A percentile compares a stretch with the other conserved stretches of the same genome.
Conservation (phyloP, 2,888 invertebrate species). For the Drosophila greeni region DNA sequence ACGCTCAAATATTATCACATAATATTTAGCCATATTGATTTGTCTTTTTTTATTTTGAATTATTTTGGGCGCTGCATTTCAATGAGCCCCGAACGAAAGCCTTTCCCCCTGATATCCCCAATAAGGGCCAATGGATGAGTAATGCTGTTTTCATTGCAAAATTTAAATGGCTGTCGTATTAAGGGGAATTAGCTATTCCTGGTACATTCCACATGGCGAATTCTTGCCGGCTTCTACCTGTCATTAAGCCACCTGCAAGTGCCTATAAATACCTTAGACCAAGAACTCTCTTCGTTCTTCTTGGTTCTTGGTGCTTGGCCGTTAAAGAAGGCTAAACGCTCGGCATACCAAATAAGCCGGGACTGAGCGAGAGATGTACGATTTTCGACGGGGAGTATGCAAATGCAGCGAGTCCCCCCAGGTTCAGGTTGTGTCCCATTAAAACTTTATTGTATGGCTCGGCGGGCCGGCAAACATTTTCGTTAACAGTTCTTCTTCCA, state of each 20-base stretch:
- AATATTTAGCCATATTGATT: constrained; percentile 55
- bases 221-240: constrained; percentile 33
- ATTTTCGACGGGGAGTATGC: constrained; percentile 18
- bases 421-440: constrained; percentile 47
- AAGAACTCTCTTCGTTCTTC: constrained; percentile 2
- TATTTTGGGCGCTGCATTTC: constrained; percentile 61
- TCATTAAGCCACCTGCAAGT: constrained; percentile 42
- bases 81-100: constrained; percentile 47
- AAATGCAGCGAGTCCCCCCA: constrained; percentile 24
- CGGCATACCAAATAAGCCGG: constrained; percentile 60
- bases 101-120: constrained; percentile 38
- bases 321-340: constrained; percentile 61
- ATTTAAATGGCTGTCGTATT: not conserved
- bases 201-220: constrained; percentile 20
- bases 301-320: constrained; percentile 46
- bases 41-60: constrained; percentile 22
- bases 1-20: constrained; percentile 70
- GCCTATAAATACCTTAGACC: constrained; percentile 50
- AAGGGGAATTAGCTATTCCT: constrained; percentile 25
- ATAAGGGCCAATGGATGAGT: constrained; percentile 19
- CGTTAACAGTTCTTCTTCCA: constrained; percentile 58
- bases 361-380: constrained; percentile 10
- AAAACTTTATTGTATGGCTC: constrained; percentile 50
- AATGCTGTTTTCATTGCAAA: constrained; percentile 11
- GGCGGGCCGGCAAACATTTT: constrained; percentile 46